Conservation (phyloP, 2,888 invertebrate species). For the Euplagia quadripunctaria region DNA sequence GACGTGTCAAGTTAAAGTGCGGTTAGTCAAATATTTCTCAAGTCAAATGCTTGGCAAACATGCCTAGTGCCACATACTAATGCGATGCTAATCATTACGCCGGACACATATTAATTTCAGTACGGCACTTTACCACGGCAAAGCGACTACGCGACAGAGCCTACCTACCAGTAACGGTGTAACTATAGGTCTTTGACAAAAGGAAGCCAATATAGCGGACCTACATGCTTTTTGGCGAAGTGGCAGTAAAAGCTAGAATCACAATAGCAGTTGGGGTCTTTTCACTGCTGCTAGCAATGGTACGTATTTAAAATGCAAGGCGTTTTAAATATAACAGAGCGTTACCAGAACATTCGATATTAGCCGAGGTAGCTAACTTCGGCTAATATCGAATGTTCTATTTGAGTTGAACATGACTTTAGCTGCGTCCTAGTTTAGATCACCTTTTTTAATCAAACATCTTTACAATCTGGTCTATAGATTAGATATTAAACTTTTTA, state of each 20-base stretch:
- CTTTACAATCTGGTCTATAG: not conserved
- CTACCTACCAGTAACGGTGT: slow-evolving; percentile 72
- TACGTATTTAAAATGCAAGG: not conserved
- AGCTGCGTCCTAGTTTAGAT: not conserved
- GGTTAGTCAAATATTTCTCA: slow-evolving; percentile 78
- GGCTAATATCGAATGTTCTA: not conserved
- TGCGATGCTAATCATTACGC: slow-evolving; percentile 82
- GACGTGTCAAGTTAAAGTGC: slow-evolving; percentile 65
- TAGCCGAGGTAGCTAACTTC: not conserved
- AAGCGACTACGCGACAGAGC: slow-evolving; percentile 62
- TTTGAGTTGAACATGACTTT: not conserved
- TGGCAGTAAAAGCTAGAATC: not conserved
- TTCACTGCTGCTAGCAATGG: not conserved
- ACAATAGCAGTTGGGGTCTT: not conserved
- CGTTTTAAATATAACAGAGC: not conserved
- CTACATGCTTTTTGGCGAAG: not conserved
- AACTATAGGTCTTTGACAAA: slow-evolving; percentile 60
- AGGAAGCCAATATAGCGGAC: slow-evolving; percentile 57
- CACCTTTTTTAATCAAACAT: not conserved
- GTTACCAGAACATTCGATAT: not conserved
- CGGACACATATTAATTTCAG: slow-evolving; percentile 82
- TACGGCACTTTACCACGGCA: slow-evolving; percentile 75
- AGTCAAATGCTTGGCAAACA: slow-evolving; percentile 75
- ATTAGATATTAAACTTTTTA: not conserved
- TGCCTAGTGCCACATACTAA: slow-evolving; percentile 78